Conservation (phyloP, 2,113 vertebrate species). For the Ahaetulla prasina region DNA sequence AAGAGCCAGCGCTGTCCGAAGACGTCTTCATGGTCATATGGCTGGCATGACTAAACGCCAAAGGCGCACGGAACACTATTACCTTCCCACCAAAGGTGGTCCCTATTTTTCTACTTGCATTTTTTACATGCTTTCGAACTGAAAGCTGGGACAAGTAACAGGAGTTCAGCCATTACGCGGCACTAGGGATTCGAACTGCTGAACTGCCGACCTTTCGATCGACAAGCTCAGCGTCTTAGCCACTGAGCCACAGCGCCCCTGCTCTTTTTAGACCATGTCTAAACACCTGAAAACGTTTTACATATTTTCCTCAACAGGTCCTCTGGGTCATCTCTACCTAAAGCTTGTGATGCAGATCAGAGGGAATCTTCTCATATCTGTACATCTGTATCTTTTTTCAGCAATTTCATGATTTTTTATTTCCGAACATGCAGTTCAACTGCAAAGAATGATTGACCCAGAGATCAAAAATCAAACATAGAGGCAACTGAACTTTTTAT, state of each 20-base stretch:
- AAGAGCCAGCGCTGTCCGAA: too few species aligned
- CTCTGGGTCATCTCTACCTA: neutral
- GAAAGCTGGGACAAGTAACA: too few species aligned
- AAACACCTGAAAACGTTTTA: neutral
- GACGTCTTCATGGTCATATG: too few species aligned
- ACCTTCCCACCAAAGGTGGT: too few species aligned
- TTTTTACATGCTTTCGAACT: too few species aligned
- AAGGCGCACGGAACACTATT: too few species aligned
- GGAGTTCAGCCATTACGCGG: too few species aligned
- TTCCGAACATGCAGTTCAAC: neutral
- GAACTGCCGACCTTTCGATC: too few species aligned
- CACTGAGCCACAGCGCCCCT: neutral
- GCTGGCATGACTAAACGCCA: too few species aligned
- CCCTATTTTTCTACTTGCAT: too few species aligned
- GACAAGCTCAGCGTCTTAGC: too few species aligned
- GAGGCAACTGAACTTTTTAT: neutral
- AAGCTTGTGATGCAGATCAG: neutral
- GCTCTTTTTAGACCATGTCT: neutral
- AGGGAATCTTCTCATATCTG: neutral
- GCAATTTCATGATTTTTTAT: neutral
- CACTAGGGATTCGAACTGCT: too few species aligned
- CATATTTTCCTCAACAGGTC: neutral
- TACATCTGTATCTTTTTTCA: neutral
- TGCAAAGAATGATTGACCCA: neutral
- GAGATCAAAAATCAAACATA: neutral